These are phyloP conservation scores for Drosophila subquinaria DNA, from an alignment of 2,888 invertebrate genomes.

Conservation along the genomic window DNA sequence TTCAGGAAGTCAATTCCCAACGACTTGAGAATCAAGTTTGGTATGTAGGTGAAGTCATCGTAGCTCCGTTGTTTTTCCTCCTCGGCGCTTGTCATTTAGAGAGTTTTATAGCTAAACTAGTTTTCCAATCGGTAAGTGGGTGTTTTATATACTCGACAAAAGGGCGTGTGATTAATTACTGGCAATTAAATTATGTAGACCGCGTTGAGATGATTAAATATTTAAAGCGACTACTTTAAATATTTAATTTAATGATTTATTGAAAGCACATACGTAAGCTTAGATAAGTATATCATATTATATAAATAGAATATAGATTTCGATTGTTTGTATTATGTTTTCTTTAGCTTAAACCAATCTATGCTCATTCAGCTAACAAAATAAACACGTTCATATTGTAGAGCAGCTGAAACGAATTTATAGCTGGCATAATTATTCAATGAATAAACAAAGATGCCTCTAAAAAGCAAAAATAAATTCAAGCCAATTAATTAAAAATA, in stretches of 20 bases:
- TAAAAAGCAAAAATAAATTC: conserved; percentile 62
- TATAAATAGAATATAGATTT: neutral
- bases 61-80: conserved; percentile 24
- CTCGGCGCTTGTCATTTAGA: conserved; percentile 17
- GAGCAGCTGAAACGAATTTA: conserved; percentile 29
- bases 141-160: conserved; percentile 24
- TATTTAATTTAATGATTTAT: conserved; percentile 13
- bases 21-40: conserved; percentile 43
- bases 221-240: conserved; percentile 15
- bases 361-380: conserved; percentile 21
- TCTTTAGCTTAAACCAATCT: neutral
- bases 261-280: neutral
- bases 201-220: conserved; percentile 14
- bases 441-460: conserved; percentile 56
- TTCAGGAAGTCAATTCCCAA: conserved; percentile 54
- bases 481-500: conserved; percentile 65
- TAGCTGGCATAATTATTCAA: conserved; percentile 42
- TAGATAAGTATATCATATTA: neutral
- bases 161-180: conserved; percentile 25
- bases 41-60: conserved; percentile 53
- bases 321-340: neutral
- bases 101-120: conserved; percentile 21
- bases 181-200: conserved; percentile 15
- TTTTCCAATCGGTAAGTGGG: neutral
- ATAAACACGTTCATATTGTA: conserved; percentile 14